Evolutionary conservation across 2,113 vertebrate species (phyloP).

Genomic region (Daphoenositta chrysoptera): DNA sequence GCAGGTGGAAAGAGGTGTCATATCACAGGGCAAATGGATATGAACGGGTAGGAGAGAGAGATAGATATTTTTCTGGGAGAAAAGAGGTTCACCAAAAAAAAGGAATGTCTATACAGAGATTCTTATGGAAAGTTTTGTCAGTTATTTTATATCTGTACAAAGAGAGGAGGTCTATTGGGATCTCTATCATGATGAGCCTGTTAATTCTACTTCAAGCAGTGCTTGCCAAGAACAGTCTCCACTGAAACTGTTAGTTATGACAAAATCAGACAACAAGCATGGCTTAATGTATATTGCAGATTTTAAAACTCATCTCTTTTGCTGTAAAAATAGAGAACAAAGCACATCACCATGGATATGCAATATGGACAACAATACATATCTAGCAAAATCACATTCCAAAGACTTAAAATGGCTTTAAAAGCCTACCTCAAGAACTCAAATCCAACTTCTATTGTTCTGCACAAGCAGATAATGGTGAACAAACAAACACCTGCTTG

Average conservation of each 20-base stretch:
- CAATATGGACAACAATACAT: not conserved
- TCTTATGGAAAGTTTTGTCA: not conserved
- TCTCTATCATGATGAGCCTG: not conserved
- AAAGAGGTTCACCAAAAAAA: not conserved
- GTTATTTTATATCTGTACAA: not conserved
- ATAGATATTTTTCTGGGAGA: not conserved
- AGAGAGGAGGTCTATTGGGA: not conserved
- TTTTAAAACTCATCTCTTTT: not conserved
- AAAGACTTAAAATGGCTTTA: not conserved
- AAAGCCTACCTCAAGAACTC: not conserved
- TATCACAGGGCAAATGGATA: not conserved
- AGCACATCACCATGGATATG: not conserved
- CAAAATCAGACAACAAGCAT: constrained; percentile 2
- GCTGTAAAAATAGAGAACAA: not conserved
- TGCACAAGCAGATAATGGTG: not conserved
- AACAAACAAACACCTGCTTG: not conserved
- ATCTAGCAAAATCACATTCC: not conserved
- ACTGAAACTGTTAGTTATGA: not conserved
- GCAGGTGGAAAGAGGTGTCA: not conserved
- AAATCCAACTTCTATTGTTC: not conserved
- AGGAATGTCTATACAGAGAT: not conserved
- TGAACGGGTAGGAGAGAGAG: not conserved
- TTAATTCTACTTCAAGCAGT: not conserved
- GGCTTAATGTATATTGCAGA: not conserved
- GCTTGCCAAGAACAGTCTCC: not conserved